Percentiles rank a stretch among this genome's conserved stretches.
phyloP scores from a whole-genome alignment of 2,797 vertebrate species.

The Sebastes hubbsi region DNA sequence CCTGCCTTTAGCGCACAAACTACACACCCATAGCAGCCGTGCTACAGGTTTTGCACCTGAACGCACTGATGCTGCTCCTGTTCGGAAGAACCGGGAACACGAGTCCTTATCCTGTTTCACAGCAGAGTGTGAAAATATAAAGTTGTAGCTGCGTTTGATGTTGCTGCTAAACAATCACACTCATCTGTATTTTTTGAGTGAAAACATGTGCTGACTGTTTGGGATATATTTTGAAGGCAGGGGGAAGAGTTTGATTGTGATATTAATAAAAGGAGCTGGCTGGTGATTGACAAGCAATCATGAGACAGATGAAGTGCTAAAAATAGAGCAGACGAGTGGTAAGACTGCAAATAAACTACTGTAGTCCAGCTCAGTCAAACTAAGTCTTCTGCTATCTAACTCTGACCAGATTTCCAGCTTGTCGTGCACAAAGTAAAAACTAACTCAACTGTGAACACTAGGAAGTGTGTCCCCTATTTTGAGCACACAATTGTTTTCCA shows the following conservation, averaged over 20 bases:
- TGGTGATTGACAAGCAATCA: constrained; percentile 44
- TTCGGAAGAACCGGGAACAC: constrained; percentile 30
- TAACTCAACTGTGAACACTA: constrained; percentile 50
- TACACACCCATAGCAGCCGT: constrained; percentile 58
- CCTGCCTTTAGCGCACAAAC: constrained; percentile 64
- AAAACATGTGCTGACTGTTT: constrained; percentile 22
- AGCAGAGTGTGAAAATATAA: constrained; percentile 36
- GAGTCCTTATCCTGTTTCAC: constrained; percentile 50
- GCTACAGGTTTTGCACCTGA: constrained; percentile 79
- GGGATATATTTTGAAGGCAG: constrained; percentile 14
- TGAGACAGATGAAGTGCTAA: constrained; percentile 38
- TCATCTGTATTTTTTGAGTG: constrained; percentile 1
- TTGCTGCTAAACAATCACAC: constrained; percentile 40
- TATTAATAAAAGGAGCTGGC: constrained; percentile 38
- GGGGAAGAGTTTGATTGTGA: constrained; percentile 37
- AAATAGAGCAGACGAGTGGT: constrained; percentile 45
- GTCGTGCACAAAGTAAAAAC: constrained; percentile 33
- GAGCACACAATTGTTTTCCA: constrained; percentile 82
- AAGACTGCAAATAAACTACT: constrained; percentile 17
- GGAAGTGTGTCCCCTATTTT: constrained; percentile 63
- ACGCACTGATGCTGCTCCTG: constrained; percentile 59
- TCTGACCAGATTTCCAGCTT: constrained; percentile 16
- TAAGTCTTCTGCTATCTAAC: not conserved
- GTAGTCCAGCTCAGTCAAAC: not conserved
- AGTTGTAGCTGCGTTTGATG: constrained; percentile 50